Conservation (phyloP, 1,140 invertebrate species). For the Cydia amplana region DNA sequence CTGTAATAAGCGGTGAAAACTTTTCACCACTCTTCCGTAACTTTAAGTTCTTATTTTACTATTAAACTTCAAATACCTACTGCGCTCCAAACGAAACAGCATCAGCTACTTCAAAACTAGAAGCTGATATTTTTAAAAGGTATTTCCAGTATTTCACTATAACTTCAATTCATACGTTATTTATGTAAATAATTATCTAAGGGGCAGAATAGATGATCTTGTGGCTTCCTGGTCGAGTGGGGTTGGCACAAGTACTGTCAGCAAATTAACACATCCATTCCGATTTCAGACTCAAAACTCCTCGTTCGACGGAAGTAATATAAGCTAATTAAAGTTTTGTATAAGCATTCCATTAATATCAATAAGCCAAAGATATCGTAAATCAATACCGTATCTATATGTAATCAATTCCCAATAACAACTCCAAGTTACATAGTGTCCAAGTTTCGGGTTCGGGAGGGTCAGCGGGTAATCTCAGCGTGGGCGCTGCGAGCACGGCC, state of each 20-base stretch:
- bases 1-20: background rate
- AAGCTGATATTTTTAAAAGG: background rate
- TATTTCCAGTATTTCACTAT: too few species aligned
- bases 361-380: constrained; percentile 4
- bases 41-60: background rate
- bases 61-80: background rate
- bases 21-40: constrained; percentile 14
- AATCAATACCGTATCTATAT: constrained; percentile 25
- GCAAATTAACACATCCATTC: background rate
- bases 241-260: background rate
- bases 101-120: background rate
- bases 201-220: too few species aligned
- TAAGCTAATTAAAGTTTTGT: background rate
- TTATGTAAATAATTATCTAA: too few species aligned
- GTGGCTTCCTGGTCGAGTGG: background rate
- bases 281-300: background rate
- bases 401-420: constrained; percentile 31
- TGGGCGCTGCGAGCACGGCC: background rate
- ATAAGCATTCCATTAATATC: constrained; percentile 1
- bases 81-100: background rate
- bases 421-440: constrained; percentile 31
- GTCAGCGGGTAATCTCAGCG: constrained; percentile 23
- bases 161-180: background rate
- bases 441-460: constrained; percentile 26
- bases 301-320: background rate